Evolutionary conservation across 2,888 invertebrate genomes (phyloP).

Genomic region (Orthosia incerta): DNA sequence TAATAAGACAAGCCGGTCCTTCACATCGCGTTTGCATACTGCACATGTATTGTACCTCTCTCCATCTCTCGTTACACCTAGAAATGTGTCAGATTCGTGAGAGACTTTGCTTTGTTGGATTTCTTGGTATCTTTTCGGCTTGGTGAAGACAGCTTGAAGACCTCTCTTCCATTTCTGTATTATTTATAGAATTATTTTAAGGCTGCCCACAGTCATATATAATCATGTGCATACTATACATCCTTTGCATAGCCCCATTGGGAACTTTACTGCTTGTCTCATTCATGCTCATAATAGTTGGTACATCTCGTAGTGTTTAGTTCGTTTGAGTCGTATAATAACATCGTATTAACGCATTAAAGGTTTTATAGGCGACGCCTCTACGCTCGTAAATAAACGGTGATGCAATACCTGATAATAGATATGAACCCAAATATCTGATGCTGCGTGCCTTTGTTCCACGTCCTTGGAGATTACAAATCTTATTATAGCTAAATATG

Average conservation of each 20-base stretch:
- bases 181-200: too few relatives aligned
- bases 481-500: neutral
- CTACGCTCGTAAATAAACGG: conserved; percentile 35
- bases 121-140: neutral
- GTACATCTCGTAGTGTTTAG: neutral
- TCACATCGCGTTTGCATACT: neutral
- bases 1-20: conserved; percentile 1
- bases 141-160: neutral
- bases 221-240: too few relatives aligned
- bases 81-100: neutral
- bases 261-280: neutral
- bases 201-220: neutral
- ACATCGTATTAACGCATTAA: conserved; percentile 36
- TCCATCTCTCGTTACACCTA: neutral
- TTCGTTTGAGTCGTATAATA: conserved; percentile 26
- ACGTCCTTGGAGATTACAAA: conserved; percentile 15
- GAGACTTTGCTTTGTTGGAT: too few relatives aligned
- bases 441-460: conserved; percentile 11
- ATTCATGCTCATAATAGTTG: neutral
- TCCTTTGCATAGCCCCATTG: neutral
- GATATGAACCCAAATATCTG: conserved; percentile 17
- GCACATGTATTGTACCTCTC: neutral
- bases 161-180: neutral
- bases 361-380: conserved; percentile 42
- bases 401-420: conserved; percentile 42